Evolutionary conservation across 2,113 vertebrate genomes (phyloP).

Genomic region (Callospermophilus lateralis): DNA sequence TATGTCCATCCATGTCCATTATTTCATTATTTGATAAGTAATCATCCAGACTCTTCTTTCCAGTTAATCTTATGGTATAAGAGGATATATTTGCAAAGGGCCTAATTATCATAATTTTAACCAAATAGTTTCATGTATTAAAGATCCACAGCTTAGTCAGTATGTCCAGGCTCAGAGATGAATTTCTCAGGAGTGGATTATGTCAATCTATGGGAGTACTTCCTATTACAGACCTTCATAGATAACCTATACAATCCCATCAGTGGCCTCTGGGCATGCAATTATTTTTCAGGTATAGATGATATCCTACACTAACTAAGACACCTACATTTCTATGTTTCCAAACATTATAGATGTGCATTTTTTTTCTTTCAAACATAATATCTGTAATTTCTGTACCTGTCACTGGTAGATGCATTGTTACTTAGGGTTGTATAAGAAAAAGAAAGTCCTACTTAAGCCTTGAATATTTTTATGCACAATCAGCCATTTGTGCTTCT

Average conservation of each 20-base stretch:
- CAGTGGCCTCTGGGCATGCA: not conserved
- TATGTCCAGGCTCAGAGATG: not conserved
- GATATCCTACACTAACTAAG: not conserved
- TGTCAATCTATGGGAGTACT: not conserved
- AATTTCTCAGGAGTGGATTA: not conserved
- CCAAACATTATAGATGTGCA: not conserved
- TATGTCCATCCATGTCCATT: not conserved
- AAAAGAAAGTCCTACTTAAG: conserved; percentile 36
- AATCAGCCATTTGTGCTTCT: not conserved
- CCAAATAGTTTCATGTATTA: conserved; percentile 21
- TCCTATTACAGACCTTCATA: not conserved
- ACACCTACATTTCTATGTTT: not conserved
- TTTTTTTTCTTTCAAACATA: conserved; percentile 16
- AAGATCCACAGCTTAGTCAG: not conserved
- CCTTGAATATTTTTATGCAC: not conserved
- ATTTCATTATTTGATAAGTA: not conserved
- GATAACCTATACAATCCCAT: not conserved
- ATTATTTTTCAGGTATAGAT: conserved; percentile 15
- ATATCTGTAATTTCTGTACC: conserved; percentile 9
- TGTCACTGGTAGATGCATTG: conserved; percentile 31
- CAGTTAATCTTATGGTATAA: not conserved
- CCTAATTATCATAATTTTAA: not conserved
- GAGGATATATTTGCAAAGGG: not conserved
- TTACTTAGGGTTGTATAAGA: not conserved
- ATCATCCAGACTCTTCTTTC: not conserved